Evolutionary conservation across 2,888 invertebrate species (phyloP), one percentile per base, ranked within the genome.

Genomic region (Pilophorus perplexus): DNA sequence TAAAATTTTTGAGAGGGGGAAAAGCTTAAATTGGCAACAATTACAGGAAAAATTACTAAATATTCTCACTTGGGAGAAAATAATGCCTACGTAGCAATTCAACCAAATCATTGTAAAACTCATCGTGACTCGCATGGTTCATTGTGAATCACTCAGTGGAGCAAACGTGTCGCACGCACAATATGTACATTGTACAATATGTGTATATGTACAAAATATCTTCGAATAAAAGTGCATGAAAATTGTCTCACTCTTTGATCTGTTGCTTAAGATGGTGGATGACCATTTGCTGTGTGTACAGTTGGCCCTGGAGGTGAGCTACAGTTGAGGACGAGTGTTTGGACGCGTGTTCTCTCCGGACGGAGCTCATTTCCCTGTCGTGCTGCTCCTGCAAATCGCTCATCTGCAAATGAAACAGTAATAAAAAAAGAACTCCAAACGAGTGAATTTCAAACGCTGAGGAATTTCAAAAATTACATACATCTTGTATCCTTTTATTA

Each of bases 401-500:
- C 62, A 75, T 67, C 74, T 75, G 64, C 27, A 64, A 54, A 28
- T 14, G n/a, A 59, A 22, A 33, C 25, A n/a, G 46, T 20, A 3
- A 5, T 16, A 20, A 46, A 3, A 42, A 33, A 8, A 33, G 33
- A 33, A 6, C 6, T 8, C 33, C n/a, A n/a, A n/a, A n/a, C 33
- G 6, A 33, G 33, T 12, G 33, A 33, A n/a, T n/a, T n/a, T n/a
- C 8, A 33, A 33, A 10, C 6, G 37, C n/a, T 6, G 37, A 33
- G 37, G n/a, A 33, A 33, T 33, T 33, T 33, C 8, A 33, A n/a
- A 10, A 42, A 42, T 14, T n/a, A 52, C 88, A 87, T 77, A 90
- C 86, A 79, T 90, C 90, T 76, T 88, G 86, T 73, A 90, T 80
- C 62, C 90, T 81, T 75, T 90, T 90, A 72, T 85, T 86, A 75